Conservation (phyloP, 2,113 vertebrate species). For the Chlamydotis undulata region DNA sequence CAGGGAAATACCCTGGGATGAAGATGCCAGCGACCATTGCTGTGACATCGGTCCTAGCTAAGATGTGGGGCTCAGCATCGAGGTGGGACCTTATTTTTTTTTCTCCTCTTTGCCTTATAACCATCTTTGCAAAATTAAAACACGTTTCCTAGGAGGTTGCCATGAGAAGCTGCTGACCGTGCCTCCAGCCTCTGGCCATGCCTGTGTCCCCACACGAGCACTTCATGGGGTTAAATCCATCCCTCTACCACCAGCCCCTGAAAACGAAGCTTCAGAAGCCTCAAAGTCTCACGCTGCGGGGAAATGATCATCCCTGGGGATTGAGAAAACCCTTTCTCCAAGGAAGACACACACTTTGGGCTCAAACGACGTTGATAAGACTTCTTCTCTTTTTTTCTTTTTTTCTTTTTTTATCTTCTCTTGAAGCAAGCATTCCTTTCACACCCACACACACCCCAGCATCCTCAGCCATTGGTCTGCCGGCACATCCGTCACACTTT, state of each 20-base stretch:
- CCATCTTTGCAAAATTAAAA: neutral
- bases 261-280: neutral
- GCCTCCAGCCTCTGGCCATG: accelerated
- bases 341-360: neutral
- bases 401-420: neutral
- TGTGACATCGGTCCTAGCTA: too few species aligned
- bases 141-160: neutral
- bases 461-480: slow-evolving; percentile 13
- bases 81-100: neutral
- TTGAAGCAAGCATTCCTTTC: slow-evolving; percentile 39
- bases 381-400: neutral
- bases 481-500: slow-evolving; percentile 33
- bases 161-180: neutral
- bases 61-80: accelerated
- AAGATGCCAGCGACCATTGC: too few species aligned
- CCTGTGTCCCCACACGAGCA: accelerated
- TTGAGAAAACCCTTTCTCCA: neutral
- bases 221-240: neutral
- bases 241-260: neutral
- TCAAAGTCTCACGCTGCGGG: accelerated
- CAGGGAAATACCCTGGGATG: neutral
- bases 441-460: slow-evolving; percentile 35
- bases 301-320: neutral
- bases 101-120: neutral
- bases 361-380: neutral